phyloP scores from a whole-genome alignment of 2,797 vertebrate species.

The Rhynchotus rufescens region DNA sequence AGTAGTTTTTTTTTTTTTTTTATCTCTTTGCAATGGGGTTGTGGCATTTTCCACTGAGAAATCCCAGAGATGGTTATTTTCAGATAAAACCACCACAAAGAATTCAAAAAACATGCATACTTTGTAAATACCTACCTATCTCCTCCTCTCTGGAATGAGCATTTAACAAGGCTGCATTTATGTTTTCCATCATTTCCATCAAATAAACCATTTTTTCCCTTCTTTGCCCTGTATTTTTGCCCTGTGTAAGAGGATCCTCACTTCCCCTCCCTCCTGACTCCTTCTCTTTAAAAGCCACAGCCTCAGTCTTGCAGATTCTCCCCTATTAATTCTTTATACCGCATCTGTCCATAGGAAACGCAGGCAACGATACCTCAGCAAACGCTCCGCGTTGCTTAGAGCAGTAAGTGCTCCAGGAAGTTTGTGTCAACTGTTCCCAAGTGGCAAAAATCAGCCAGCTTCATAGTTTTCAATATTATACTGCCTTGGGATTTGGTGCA shows the following conservation, averaged over 20 bases:
- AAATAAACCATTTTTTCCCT: neutral
- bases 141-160: neutral
- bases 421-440: neutral
- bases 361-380: neutral
- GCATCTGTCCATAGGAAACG: conserved; percentile 27
- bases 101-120: neutral
- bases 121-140: neutral
- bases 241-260: neutral
- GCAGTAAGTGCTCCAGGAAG: conserved; percentile 21
- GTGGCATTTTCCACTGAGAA: neutral
- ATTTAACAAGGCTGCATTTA: neutral
- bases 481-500: conserved; percentile 28
- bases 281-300: neutral
- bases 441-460: neutral
- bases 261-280: neutral
- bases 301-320: neutral
- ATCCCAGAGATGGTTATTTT: neutral
- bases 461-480: neutral
- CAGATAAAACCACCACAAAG: conserved; percentile 1
- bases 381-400: conserved; percentile 42
- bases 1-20: neutral
- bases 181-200: neutral
- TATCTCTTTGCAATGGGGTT: neutral
- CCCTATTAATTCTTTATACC: conserved; percentile 45
- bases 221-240: neutral